Base-by-base conservation (phyloP, 2,797 vertebrate genomes). In the Takifugu ocellatus region DNA sequence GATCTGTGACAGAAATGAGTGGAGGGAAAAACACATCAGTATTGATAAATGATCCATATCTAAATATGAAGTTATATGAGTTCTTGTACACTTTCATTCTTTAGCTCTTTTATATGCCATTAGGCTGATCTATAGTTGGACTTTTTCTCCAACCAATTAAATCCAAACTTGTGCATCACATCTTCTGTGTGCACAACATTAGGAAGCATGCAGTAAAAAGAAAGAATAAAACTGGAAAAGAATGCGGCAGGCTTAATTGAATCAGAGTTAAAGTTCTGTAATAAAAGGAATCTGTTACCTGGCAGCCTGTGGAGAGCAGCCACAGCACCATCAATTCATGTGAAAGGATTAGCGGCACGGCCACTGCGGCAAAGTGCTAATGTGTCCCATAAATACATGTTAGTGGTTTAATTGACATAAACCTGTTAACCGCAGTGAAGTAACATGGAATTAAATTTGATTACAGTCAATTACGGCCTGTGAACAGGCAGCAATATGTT, bases 201-300 rank as follows among this genome's bases (percentile, higher is more conserved):
- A 39, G 5, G 36, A 14, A 3, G 10, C 36, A 39, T 11, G 14
- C 36, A 39, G 6, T n/a, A 6, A 49, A 55, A 51, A 66, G 63
- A 39, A 10, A 2, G 6, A 6, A 56, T 44, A 56, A 75, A 72
- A 54, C 8, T 33, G 24, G 11, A 33, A 54, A 66, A 78, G 42
- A 3, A 67, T 5, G 1, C 54, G 62, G 59, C 21, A n/a, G 27
- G n/a, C 25, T 64, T 44, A 65, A 74, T 56, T 63, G 44, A 80
- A 74, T 77, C 59, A 60, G 44, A 65, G 75, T 61, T 66, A 59
- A 69, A 77, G 3, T 69, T 71, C 50, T 31, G 68, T 63, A 61
- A 80, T 73, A 69, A 77, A 75, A 70, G 67, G 66, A 80, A 74
- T 5, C 70, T 54, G 71, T 82, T 83, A 78, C 56, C 69, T 72